A percentile compares a stretch with the other conserved stretches of the same genome.
Conservation (phyloP, 1,140 invertebrate genomes). For the Cotesia vestalis region DNA sequence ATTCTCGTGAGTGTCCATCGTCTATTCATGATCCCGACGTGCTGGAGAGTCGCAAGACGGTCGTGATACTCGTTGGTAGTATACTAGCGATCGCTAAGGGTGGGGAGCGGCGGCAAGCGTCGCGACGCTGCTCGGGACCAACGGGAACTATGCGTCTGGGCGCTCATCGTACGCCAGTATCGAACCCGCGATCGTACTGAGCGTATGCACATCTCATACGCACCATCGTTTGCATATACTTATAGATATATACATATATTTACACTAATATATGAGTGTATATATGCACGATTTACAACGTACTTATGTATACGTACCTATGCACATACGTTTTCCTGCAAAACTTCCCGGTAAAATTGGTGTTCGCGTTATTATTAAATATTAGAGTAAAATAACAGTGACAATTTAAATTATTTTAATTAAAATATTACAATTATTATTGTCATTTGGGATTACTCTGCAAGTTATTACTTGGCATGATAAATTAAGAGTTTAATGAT, state of each 20-base stretch:
- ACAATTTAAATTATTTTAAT: no score
- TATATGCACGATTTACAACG: background rate
- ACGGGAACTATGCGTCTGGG: slow-evolving; percentile 62
- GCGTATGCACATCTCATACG: slow-evolving; percentile 56
- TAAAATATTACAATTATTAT: no score
- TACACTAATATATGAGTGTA: background rate
- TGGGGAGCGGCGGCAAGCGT: slow-evolving; percentile 48
- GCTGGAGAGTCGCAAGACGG: slow-evolving; percentile 6
- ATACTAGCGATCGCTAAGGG: slow-evolving; percentile 27
- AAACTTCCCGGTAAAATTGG: background rate
- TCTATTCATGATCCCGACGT: slow-evolving; percentile 18
- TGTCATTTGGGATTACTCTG: no score
- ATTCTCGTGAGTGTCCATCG: background rate
- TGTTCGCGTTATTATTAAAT: slow-evolving; percentile 3
- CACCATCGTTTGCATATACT: slow-evolving; percentile 34
- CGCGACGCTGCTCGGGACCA: slow-evolving; percentile 62
- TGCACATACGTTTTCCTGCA: background rate
- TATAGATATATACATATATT: slow-evolving; percentile 33
- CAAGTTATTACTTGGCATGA: background rate
- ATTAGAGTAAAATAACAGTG: slow-evolving; percentile 2
- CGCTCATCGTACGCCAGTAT: slow-evolving; percentile 59
- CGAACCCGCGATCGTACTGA: slow-evolving; percentile 63
- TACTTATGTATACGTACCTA: background rate
- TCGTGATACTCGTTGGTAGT: slow-evolving; percentile 21
- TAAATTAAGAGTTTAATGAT: background rate